Percentiles rank a stretch among this genome's conserved stretches.
Conservation (phyloP, 1,140 invertebrate species). For the Spodoptera litura region DNA sequence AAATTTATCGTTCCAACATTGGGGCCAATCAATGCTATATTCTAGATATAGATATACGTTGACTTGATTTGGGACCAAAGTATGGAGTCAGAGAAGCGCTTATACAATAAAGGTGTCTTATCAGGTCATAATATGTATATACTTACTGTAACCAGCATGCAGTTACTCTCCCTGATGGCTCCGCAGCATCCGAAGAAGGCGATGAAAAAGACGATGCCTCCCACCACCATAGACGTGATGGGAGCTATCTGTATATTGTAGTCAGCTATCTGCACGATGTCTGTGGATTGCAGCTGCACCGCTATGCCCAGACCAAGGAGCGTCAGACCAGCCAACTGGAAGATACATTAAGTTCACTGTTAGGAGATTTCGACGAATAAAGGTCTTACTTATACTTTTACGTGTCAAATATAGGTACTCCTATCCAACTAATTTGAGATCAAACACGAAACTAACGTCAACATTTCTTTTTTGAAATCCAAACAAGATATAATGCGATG, state of each 20-base stretch:
- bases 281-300: constrained; percentile 90
- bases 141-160: constrained; percentile 93
- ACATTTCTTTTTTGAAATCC: no score
- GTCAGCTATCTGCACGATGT: constrained; percentile 89
- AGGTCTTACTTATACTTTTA: no score
- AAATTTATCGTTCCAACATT: no score
- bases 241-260: constrained; percentile 88
- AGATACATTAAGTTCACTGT: constrained; percentile 50
- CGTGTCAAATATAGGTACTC: no score
- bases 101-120: no score
- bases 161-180: constrained; percentile 94
- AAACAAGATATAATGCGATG: no score
- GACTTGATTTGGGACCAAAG: no score
- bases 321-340: constrained; percentile 91
- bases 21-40: no score
- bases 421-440: no score
- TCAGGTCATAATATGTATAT: neutral
- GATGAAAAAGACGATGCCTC: constrained; percentile 93
- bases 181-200: constrained; percentile 97
- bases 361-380: neutral
- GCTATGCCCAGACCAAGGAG: constrained; percentile 93
- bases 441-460: no score
- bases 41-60: no score
- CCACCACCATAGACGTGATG: constrained; percentile 92
- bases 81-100: no score